phyloP scores from a whole-genome alignment of 2,888 invertebrate species.

The Drosophila affinis region DNA sequence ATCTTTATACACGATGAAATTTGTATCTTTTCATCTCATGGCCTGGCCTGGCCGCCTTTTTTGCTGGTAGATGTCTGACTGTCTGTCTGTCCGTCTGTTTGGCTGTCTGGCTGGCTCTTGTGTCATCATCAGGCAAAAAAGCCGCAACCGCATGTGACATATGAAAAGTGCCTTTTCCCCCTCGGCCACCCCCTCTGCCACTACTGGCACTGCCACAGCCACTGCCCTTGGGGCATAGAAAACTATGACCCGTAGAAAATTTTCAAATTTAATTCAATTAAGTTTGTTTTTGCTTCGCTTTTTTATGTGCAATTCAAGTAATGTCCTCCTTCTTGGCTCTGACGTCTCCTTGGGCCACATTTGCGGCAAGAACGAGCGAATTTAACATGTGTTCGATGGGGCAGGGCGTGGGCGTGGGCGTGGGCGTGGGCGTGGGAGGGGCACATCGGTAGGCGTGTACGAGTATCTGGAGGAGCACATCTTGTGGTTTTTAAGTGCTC shows the following conservation, averaged over 20 bases:
- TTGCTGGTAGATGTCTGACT: background rate
- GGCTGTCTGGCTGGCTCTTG: background rate
- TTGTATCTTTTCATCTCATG: slow-evolving; percentile 37
- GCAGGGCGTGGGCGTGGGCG: too few species aligned
- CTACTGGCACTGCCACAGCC: background rate
- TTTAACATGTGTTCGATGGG: slow-evolving; percentile 64
- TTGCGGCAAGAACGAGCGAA: slow-evolving; percentile 45
- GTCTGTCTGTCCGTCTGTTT: background rate
- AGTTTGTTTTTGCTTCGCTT: slow-evolving; percentile 29
- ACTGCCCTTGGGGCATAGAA: slow-evolving; percentile 1
- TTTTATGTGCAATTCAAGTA: slow-evolving; percentile 31
- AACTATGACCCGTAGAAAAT: slow-evolving; percentile 45
- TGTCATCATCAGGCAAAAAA: slow-evolving; percentile 22
- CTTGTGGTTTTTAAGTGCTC: slow-evolving; percentile 69
- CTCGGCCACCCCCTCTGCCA: background rate
- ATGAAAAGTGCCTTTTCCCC: slow-evolving; percentile 13
- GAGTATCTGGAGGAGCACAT: slow-evolving; percentile 71
- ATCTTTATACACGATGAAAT: slow-evolving; percentile 7
- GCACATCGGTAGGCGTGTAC: slow-evolving; percentile 21
- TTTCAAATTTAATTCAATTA: slow-evolving; percentile 72
- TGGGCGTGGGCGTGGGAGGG: too few species aligned
- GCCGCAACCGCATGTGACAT: slow-evolving; percentile 27
- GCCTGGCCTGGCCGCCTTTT: background rate
- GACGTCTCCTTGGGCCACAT: slow-evolving; percentile 32
- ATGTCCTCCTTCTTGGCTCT: slow-evolving; percentile 24